A percentile compares a stretch with the other conserved stretches of the same genome.
These are phyloP conservation scores for Oryzias curvinotus DNA, from an alignment of 2,113 vertebrate genomes.

Conservation along the genomic window DNA sequence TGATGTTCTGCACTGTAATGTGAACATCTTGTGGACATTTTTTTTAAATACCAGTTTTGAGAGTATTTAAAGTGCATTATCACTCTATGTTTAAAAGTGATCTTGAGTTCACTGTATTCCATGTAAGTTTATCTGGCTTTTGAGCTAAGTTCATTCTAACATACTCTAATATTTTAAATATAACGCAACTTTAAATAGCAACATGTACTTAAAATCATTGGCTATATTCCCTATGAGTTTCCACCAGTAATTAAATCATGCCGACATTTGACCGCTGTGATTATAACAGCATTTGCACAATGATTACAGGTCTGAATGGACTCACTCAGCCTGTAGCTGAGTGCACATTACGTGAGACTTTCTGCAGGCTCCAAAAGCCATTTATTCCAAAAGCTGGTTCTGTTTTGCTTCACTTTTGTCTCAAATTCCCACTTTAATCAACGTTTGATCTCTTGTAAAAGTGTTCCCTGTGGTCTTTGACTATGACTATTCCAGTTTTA, in stretches of 20 bases:
- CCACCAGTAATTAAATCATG: not conserved
- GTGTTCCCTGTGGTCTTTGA: too few species aligned
- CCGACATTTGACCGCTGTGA: not conserved
- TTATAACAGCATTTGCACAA: not conserved
- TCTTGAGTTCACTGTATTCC: not conserved
- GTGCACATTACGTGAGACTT: not conserved
- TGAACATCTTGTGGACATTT: too few species aligned
- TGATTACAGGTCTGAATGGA: not conserved
- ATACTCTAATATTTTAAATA: not conserved
- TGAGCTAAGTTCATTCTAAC: not conserved
- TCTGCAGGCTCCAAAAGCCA: not conserved
- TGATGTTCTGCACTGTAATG: too few species aligned
- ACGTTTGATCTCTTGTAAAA: too few species aligned
- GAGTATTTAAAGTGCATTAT: too few species aligned
- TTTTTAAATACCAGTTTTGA: too few species aligned
- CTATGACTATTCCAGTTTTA: too few species aligned
- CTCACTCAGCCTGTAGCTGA: not conserved
- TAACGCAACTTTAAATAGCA: not conserved
- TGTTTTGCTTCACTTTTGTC: too few species aligned
- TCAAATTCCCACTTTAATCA: too few species aligned
- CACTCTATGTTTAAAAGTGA: too few species aligned
- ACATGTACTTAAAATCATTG: not conserved
- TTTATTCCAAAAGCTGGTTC: too few species aligned
- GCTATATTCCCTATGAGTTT: not conserved
- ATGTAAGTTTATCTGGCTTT: not conserved